These are phyloP conservation scores for Falco concolor DNA, from an alignment of 2,797 vertebrate species.

Conservation along the genomic window DNA sequence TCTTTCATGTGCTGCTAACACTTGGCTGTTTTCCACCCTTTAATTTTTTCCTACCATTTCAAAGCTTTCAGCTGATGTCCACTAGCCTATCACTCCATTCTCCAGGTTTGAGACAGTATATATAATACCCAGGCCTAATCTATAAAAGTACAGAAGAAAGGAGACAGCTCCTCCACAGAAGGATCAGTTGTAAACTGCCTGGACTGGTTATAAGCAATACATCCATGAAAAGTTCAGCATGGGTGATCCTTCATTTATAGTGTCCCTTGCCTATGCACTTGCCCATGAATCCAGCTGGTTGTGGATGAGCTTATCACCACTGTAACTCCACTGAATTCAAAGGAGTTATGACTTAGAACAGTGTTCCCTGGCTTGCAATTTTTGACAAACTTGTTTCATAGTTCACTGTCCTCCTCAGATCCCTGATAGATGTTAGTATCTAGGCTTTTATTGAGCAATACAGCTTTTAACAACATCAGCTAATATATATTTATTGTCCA, in stretches of 20 bases:
- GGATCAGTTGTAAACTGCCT: not conserved
- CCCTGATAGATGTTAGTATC: not conserved
- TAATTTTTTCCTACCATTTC: not conserved
- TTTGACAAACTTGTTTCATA: not conserved
- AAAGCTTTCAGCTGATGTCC: not conserved
- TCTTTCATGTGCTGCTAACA: not conserved
- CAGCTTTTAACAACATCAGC: not conserved
- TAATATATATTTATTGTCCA: not conserved
- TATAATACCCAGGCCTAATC: not conserved
- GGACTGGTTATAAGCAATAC: not conserved
- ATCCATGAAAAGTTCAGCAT: not conserved
- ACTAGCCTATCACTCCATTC: not conserved
- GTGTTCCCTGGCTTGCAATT: not conserved
- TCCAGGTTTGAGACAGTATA: not conserved
- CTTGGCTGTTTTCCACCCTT: constrained; percentile 19
- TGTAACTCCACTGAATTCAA: not conserved
- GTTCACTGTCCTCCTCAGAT: not conserved
- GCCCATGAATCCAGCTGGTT: not conserved
- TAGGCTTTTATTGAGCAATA: not conserved
- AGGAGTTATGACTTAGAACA: not conserved
- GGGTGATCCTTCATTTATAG: not conserved
- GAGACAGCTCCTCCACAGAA: not conserved
- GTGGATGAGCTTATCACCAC: not conserved
- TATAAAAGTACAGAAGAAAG: not conserved
- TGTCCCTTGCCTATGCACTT: not conserved